These are phyloP conservation scores for Phrynocephalus guinanensis DNA, from an alignment of 2,797 vertebrate genomes.

Conservation along the genomic window DNA sequence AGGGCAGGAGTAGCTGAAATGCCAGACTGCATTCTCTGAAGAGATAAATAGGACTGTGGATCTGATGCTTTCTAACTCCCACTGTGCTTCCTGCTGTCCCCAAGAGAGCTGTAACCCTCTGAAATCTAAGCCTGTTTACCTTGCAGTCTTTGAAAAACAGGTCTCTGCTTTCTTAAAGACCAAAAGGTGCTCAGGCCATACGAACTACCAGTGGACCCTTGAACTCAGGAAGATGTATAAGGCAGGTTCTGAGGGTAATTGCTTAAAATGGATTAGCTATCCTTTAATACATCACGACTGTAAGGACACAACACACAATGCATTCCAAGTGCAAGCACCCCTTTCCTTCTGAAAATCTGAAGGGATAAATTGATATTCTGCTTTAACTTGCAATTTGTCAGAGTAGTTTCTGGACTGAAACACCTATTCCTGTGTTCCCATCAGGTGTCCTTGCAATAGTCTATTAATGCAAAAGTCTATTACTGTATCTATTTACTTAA, in stretches of 20 bases:
- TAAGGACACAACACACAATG: no score
- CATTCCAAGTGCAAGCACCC: no score
- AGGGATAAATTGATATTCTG: neutral
- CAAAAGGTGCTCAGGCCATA: neutral
- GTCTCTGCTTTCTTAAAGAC: neutral
- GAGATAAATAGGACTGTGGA: neutral
- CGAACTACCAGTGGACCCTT: rapidly evolving
- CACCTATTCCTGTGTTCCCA: neutral
- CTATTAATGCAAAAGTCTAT: neutral
- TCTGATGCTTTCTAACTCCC: neutral
- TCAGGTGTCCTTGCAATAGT: neutral
- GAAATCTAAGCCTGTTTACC: constrained; percentile 57
- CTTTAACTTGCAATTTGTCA: neutral
- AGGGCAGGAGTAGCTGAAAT: no score
- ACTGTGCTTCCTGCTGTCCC: constrained; percentile 2
- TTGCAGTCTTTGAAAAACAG: constrained; percentile 26
- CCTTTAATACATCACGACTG: neutral
- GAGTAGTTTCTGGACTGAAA: neutral
- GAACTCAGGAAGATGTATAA: neutral
- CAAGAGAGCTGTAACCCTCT: constrained; percentile 32
- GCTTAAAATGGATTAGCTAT: neutral
- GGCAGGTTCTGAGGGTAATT: no score
- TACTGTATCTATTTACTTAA: neutral
- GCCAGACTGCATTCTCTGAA: no score
- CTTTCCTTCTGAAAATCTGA: neutral